Percentiles rank a stretch among this genome's conserved stretches.
phyloP scores from a whole-genome alignment of 2,888 invertebrate species.

The Limnephilus rhombicus region DNA sequence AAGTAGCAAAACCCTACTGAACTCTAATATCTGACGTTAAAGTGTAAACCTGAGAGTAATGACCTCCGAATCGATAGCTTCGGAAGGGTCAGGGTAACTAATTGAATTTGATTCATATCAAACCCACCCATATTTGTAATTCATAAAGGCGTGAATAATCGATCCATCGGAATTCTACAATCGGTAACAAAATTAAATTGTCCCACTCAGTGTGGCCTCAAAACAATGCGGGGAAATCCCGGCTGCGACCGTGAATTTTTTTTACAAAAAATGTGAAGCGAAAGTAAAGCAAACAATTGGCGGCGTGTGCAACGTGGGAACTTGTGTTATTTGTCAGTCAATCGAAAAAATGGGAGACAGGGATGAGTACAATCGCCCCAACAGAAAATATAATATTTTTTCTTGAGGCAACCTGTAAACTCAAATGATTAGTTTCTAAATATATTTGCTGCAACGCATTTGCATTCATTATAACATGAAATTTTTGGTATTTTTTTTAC shows the following conservation, averaged over 20 bases:
- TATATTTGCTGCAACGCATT: too few relatives aligned
- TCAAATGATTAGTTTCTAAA: too few relatives aligned
- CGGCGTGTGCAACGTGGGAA: constrained; percentile 40
- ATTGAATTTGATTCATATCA: constrained; percentile 21
- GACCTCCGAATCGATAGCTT: constrained; percentile 3
- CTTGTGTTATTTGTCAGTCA: constrained; percentile 66
- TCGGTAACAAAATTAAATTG: constrained; percentile 25
- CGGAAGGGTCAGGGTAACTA: neutral
- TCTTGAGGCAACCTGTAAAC: neutral
- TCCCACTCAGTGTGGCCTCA: neutral
- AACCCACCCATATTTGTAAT: constrained; percentile 15
- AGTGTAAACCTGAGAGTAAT: neutral
- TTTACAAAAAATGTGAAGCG: constrained; percentile 55
- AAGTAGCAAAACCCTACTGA: neutral
- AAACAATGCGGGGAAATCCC: constrained; percentile 19
- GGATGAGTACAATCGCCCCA: constrained; percentile 35
- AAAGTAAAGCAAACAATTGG: constrained; percentile 63
- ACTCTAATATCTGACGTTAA: neutral
- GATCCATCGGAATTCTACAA: neutral
- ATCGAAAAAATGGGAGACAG: constrained; percentile 65
- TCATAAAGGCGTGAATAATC: neutral
- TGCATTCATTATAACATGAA: too few relatives aligned
- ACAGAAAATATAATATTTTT: constrained; percentile 28
- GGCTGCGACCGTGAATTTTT: constrained; percentile 62
- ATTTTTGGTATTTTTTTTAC: too few relatives aligned